phyloP scores from a whole-genome alignment of 2,797 vertebrate species.

The Calcarius lapponicus region DNA sequence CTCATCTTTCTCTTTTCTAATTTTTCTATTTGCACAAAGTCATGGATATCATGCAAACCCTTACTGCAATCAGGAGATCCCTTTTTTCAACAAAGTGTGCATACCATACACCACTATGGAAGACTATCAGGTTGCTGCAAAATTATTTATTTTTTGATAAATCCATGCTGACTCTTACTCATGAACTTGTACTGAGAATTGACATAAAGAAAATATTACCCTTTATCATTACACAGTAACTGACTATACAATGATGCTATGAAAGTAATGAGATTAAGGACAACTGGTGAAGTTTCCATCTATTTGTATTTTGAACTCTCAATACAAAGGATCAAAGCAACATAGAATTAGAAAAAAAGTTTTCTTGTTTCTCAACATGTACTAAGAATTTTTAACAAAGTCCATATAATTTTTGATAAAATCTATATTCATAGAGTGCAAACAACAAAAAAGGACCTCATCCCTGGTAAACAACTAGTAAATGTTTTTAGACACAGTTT shows the following conservation, averaged over 20 bases:
- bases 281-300: not conserved
- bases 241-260: not conserved
- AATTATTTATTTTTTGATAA: not conserved
- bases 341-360: fast-evolving
- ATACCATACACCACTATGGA: not conserved
- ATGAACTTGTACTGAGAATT: not conserved
- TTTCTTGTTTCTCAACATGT: not conserved
- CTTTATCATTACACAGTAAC: not conserved
- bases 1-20: not conserved
- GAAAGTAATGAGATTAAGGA: not conserved
- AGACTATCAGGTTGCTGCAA: not conserved
- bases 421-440: not conserved
- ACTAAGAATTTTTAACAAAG: not conserved
- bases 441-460: not conserved
- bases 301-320: not conserved
- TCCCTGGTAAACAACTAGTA: not conserved
- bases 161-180: not conserved
- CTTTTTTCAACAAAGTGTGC: not conserved
- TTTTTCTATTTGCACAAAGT: not conserved
- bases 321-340: not conserved
- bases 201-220: not conserved
- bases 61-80: not conserved
- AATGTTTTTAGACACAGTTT: not conserved
- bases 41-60: not conserved
- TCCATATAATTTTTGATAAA: not conserved